These are phyloP conservation scores for Fissipunctia ypsillon DNA, from an alignment of 2,888 invertebrate genomes.

Conservation along the genomic window DNA sequence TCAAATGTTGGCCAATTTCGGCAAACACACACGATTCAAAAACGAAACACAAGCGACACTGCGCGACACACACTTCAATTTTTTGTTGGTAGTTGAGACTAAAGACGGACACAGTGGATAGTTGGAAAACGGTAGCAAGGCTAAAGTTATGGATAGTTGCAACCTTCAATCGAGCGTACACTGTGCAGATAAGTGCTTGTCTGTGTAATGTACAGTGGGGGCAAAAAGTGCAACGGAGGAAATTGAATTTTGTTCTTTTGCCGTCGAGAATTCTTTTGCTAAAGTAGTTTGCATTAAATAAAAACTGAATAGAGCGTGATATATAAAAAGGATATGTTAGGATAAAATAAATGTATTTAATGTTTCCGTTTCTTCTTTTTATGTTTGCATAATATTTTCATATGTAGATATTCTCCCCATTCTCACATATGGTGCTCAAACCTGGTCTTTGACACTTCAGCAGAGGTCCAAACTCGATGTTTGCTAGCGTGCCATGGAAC, in stretches of 20 bases:
- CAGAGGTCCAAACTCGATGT: too few relatives aligned
- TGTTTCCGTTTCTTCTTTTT: background rate
- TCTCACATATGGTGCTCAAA: too few relatives aligned
- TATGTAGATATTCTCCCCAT: too few relatives aligned
- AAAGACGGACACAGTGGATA: conserved; percentile 51
- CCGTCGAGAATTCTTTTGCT: conserved; percentile 36
- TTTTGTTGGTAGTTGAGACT: background rate
- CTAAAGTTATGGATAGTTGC: conserved; percentile 78
- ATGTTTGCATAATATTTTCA: background rate
- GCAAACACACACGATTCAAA: conserved; percentile 62
- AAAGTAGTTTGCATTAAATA: conserved; percentile 47
- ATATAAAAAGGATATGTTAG: conserved; percentile 23
- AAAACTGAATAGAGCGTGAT: conserved; percentile 28
- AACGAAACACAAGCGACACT: conserved; percentile 51
- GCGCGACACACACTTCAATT: conserved; percentile 29
- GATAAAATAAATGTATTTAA: background rate
- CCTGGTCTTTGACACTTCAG: too few relatives aligned
- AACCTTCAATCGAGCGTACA: conserved; percentile 83
- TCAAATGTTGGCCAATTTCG: conserved; percentile 70
- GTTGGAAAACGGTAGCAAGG: conserved; percentile 74
- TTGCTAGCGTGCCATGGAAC: too few relatives aligned
- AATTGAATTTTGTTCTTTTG: conserved; percentile 62
- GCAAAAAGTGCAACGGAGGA: conserved; percentile 63
- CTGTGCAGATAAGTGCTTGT: conserved; percentile 78
- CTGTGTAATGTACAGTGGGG: conserved; percentile 70